phyloP scores from a whole-genome alignment of 30 jellyfish, hydroid and myxozoan species.

The Aurelia aurita complex sp. Pacific region DNA sequence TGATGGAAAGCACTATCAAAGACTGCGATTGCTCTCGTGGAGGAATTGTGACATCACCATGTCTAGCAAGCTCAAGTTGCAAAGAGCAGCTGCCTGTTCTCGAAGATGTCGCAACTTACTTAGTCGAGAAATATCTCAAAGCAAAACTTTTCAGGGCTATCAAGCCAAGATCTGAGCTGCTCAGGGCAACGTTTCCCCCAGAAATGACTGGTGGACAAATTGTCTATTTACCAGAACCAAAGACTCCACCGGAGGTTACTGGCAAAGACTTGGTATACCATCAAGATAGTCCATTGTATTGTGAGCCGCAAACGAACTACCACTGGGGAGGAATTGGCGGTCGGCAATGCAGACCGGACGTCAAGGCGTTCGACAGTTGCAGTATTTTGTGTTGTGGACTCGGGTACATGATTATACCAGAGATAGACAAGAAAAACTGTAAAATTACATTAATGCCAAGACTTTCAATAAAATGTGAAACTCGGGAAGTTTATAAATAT shows the following conservation, averaged over 20 bases:
- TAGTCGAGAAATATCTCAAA: conserved; percentile 45
- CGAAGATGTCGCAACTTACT: conserved; percentile 59
- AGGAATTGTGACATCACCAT: conserved; percentile 15
- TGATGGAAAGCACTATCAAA: conserved; percentile 65
- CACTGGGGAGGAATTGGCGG: conserved; percentile 88
- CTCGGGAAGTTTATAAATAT: conserved; percentile 49
- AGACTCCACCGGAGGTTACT: conserved; percentile 52
- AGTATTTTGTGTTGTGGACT: conserved; percentile 72
- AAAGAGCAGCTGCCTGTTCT: conserved; percentile 54
- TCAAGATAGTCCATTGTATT: conserved; percentile 62
- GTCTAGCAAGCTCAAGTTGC: conserved; percentile 61
- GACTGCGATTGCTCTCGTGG: conserved; percentile 58
- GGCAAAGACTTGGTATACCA: conserved; percentile 50
- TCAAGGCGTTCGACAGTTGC: conserved; percentile 68
- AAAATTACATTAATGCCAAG: conserved; percentile 21
- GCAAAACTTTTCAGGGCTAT: conserved; percentile 48
- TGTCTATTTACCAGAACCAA: conserved; percentile 39
- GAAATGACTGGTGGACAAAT: conserved; percentile 59
- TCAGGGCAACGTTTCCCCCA: conserved; percentile 56
- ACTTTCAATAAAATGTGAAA: conserved; percentile 58
- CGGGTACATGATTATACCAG: conserved; percentile 71
- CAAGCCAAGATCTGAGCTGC: conserved; percentile 10
- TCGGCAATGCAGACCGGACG: conserved; percentile 74
- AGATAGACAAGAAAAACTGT: conserved; percentile 60
- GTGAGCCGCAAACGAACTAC: conserved; percentile 54